Evolutionary conservation across 2,797 vertebrate species (phyloP), one percentile per base, ranked within the genome.

Genomic region (Gambelia wislizenii): DNA sequence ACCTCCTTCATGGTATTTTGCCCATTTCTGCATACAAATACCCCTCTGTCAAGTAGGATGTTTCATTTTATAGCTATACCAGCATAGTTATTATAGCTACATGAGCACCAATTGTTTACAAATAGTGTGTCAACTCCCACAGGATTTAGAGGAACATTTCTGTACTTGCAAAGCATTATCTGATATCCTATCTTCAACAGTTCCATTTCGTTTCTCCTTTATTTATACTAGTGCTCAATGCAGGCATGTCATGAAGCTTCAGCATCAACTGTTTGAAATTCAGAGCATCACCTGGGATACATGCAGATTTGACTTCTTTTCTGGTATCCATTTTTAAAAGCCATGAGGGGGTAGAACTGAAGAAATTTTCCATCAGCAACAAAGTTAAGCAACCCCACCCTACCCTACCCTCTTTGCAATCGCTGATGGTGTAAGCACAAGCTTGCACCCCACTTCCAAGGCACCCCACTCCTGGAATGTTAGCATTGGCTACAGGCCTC

Each of bases 201-300:
- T 27, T 82, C 56, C 42, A 75, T 59, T 74, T 82, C 33, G 36
- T 82, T 82, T 67, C 22, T 74, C 47, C 22, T 87, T 74, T 87
- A 82, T 75, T 87, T 82, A 47, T 4, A 44, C 74, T 16, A 6
- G 67, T 59, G 44, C 49, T 74, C 49, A 72, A 27, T 27, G 27
- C 36, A 64, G 61, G 82, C 52, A 22, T 59, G 33, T 82, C 39
- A 74, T 44, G 30, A 81, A 74, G 78, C 12, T 82, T 87, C 69
- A 49, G 18, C n/a, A 85, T 64, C 83, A 81, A 16, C 70, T 81
- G 44, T 85, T 64, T 69, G 44, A 86, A 64, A 59, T 82, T 86
- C 79, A 89, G 8, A 85, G 56, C n/a, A 81, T n/a, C 36, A n/a
- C n/a, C n/a, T n/a, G n/a, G n/a, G n/a, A 76, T 33, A 67, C 74